Evolutionary conservation across 2,888 invertebrate species (phyloP), one percentile per base, ranked within the genome.

Genomic region (Hypolimnas misippus): DNA sequence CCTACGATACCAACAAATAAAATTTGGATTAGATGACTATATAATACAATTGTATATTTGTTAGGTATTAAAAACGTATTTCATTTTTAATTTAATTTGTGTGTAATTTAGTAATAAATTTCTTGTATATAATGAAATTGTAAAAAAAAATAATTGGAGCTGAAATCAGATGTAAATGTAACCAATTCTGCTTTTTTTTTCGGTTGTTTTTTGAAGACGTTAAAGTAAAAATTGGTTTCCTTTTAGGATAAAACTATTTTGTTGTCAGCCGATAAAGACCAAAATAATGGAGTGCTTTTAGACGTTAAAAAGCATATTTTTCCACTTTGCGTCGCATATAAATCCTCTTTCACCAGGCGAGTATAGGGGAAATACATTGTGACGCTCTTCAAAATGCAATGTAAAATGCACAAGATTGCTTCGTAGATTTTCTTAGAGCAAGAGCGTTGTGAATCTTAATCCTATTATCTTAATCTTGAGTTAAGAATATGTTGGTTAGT

Each of bases 271-370:
- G 49, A 35, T 52, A 52, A 59, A 53, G 53, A 53, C 46, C 44
- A 31, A 60, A 55, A 50, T 50, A 50, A n/a, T 40, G 40, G 29
- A 61, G 50, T 42, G 61, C 61, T 61, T 61, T 61, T 55, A 61
- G 42, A 55, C 44, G 55, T 50, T 61, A 50, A 50, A 42, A 61
- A 55, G 61, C 61, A 49, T 49, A 66, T 53, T 59, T 67, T 57
- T 60, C 57, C 50, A 57, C 57, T 62, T 66, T 54, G 44, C 61
- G 25, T 65, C 46, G 33, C 51, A 52, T 52, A 60, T 63, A 68
- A 68, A 64, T 63, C 57, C 57, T 54, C 56, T 69, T 59, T 62
- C 63, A 51, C 66, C 52, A 57, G 64, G 63, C 53, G 56, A 55
- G 63, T 51, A 66, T 56, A 40, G 54, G 44, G 35, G 51, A 64